Conservation (phyloP, 1,140 invertebrate genomes). For the Camponotus floridanus region DNA sequence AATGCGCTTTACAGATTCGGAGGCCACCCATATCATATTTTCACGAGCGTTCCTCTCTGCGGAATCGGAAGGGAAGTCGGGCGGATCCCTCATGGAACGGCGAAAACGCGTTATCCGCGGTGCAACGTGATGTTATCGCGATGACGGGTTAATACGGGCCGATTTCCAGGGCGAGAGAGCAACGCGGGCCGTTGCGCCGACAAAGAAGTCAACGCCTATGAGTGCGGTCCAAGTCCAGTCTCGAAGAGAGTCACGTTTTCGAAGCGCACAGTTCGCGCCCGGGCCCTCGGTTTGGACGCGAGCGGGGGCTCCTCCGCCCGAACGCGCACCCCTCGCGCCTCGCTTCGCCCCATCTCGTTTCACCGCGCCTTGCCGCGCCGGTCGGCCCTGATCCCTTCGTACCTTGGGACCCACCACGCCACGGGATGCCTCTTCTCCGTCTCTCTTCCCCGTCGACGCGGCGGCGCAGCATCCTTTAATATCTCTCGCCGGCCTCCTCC, state of each 20-base stretch:
- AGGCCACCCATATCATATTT: background rate
- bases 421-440: conserved; percentile 77
- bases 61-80: background rate
- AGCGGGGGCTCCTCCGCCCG: conserved; percentile 11
- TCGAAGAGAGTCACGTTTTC: conserved; percentile 66
- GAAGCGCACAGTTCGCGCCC: conserved; percentile 33
- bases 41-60: background rate
- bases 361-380: conserved; percentile 24
- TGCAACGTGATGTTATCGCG: conserved; percentile 45
- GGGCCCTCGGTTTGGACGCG: conserved; percentile 19
- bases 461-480: conserved; percentile 83
- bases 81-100: background rate
- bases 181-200: conserved; percentile 19
- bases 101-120: conserved; percentile 33
- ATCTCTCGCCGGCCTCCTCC: conserved; percentile 79
- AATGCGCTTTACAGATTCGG: background rate
- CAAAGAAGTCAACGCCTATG: conserved; percentile 54
- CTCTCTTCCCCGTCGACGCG: conserved; percentile 58
- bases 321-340: conserved; percentile 21
- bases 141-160: conserved; percentile 59
- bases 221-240: background rate
- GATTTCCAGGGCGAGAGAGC: conserved; percentile 45
- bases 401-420: conserved; percentile 79
- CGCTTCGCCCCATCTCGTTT: conserved; percentile 1
- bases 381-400: conserved; percentile 72